Evolutionary conservation across 2,888 invertebrate species (phyloP).

Genomic region (Tigriopus californicus): DNA sequence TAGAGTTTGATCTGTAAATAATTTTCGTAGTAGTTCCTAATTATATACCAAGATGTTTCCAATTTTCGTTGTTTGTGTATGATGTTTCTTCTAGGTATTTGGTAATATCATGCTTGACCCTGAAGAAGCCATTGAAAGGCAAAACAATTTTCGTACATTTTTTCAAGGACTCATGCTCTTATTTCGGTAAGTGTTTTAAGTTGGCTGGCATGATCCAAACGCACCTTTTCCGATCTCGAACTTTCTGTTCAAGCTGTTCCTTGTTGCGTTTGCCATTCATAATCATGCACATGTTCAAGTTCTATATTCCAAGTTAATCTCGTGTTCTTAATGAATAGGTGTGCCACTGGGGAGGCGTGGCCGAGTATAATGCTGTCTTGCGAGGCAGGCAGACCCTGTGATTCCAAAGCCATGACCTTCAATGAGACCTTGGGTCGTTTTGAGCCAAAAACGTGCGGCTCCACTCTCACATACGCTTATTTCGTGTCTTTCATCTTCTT

Average conservation of each 20-base stretch:
- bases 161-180: conserved; percentile 95
- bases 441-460: conserved; percentile 58
- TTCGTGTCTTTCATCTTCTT: conserved; percentile 99
- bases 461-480: conserved; percentile 89
- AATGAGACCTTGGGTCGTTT: not conserved
- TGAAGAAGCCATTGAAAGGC: conserved; percentile 82
- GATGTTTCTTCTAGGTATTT: conserved; percentile 56
- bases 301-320: not conserved
- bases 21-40: not conserved
- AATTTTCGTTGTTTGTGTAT: not conserved
- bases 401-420: conserved; percentile 39
- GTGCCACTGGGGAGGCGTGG: conserved; percentile 98
- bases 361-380: conserved; percentile 99
- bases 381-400: conserved; percentile 71
- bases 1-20: too few species aligned
- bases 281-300: too few species aligned
- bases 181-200: conserved; percentile 52
- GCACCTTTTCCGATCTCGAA: too few species aligned
- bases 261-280: not conserved
- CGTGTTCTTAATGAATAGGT: conserved; percentile 48
- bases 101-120: conserved; percentile 94
- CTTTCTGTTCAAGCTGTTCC: not conserved
- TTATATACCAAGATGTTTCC: not conserved
- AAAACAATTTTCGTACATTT: conserved; percentile 99
- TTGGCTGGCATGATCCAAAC: conserved; percentile 1